Evolutionary conservation across 2,888 invertebrate genomes (phyloP).

Genomic region (Achlya flavicornis): DNA sequence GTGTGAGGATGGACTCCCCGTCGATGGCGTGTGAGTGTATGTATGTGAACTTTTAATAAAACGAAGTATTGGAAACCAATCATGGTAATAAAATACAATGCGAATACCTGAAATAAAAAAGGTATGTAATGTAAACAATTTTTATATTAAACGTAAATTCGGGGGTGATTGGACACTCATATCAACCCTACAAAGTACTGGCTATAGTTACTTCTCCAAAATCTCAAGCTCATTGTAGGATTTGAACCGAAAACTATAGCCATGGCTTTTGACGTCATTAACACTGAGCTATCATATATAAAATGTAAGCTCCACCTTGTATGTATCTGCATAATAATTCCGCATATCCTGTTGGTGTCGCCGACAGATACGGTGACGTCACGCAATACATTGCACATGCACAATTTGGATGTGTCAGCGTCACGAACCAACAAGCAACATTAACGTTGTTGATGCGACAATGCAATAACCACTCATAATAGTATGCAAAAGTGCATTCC

Average conservation of each 20-base stretch:
- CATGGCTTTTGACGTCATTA: no score
- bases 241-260: no score
- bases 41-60: slow-evolving; percentile 1
- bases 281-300: neutral
- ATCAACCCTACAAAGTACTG: no score
- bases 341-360: slow-evolving; percentile 11
- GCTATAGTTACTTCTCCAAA: no score
- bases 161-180: no score
- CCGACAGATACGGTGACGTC: slow-evolving; percentile 27
- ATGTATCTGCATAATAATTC: slow-evolving; percentile 1
- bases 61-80: slow-evolving; percentile 1
- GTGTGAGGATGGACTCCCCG: no score
- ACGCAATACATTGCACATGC: slow-evolving; percentile 39
- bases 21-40: no score
- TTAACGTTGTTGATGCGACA: slow-evolving; percentile 6
- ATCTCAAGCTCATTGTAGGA: no score
- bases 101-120: neutral
- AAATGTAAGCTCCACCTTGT: slow-evolving; percentile 14
- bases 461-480: no score
- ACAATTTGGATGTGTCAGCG: slow-evolving; percentile 28
- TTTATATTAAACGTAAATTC: no score
- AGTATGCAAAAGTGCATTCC: no score
- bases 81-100: neutral
- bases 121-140: neutral
- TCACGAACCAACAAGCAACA: slow-evolving; percentile 21